Conservation (phyloP, 1,140 invertebrate genomes). For the Apis florea region DNA sequence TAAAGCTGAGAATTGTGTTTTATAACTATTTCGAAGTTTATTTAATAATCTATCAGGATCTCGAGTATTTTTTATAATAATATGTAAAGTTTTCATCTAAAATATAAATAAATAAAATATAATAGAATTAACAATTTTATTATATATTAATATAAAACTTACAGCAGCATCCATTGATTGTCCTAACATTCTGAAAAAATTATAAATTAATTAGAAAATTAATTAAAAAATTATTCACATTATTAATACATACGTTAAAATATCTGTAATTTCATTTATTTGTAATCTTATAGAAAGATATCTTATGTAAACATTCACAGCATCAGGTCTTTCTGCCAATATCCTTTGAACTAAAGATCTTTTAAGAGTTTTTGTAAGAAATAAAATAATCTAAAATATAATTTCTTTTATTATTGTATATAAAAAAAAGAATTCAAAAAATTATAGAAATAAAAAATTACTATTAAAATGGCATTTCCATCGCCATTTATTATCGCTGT, state of each 20-base stretch:
- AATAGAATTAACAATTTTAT: background rate
- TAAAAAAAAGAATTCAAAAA: conserved; percentile 23
- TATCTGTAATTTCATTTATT: conserved; percentile 79
- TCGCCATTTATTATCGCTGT: conserved; percentile 79
- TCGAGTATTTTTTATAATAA: conserved; percentile 75
- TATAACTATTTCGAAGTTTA: conserved; percentile 75
- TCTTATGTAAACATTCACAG: conserved; percentile 79
- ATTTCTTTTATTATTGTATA: background rate
- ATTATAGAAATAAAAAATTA: conserved; percentile 58
- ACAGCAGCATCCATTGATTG: conserved; percentile 79
- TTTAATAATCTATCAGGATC: conserved; percentile 74
- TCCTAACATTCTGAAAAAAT: conserved; percentile 79
- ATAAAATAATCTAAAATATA: conserved; percentile 79
- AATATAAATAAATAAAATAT: conserved; percentile 7
- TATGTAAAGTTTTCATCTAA: conserved; percentile 78
- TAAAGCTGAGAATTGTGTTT: conserved; percentile 75
- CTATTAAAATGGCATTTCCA: conserved; percentile 81
- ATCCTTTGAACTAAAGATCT: conserved; percentile 78
- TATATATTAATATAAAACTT: conserved; percentile 58
- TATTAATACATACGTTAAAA: conserved; percentile 78
- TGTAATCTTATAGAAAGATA: conserved; percentile 80
- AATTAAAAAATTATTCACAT: conserved; percentile 13
- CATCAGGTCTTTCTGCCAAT: conserved; percentile 77
- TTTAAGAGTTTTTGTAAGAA: conserved; percentile 81
- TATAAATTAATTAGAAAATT: conserved; percentile 38